phyloP scores from a whole-genome alignment of 2,888 invertebrate species.

The Machimus rusticus region DNA sequence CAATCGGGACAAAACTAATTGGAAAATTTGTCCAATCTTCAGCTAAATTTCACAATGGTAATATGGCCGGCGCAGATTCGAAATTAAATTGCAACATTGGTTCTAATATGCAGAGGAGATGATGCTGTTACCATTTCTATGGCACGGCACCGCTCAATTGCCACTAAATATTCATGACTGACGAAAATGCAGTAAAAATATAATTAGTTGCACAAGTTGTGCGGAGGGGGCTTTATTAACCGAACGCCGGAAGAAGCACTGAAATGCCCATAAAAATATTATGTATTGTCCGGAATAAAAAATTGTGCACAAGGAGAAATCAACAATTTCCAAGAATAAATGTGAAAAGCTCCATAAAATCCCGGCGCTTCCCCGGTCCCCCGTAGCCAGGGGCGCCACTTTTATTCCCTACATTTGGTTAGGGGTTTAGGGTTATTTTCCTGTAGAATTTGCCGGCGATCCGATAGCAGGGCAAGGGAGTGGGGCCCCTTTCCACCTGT shows the following conservation, averaged over 20 bases:
- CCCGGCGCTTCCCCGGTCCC: neutral
- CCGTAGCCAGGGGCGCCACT: neutral
- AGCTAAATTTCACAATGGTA: neutral
- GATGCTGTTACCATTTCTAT: neutral
- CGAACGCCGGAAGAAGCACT: neutral
- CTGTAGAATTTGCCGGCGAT: neutral
- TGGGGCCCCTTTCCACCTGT: neutral
- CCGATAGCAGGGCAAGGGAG: neutral
- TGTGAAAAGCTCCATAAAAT: neutral
- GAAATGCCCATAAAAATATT: constrained; percentile 9
- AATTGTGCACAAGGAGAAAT: neutral
- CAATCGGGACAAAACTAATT: neutral
- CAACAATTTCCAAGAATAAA: constrained; percentile 1
- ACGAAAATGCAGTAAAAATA: neutral
- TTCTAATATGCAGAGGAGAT: neutral
- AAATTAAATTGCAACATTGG: neutral
- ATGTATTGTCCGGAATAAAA: neutral
- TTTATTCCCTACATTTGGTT: neutral
- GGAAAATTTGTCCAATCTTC: neutral
- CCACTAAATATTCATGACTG: neutral
- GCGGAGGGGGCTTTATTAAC: neutral
- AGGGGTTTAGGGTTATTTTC: neutral
- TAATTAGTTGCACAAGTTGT: neutral
- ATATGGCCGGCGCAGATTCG: neutral
- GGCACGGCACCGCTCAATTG: neutral